A percentile compares a stretch with the other conserved stretches of the same genome.
phyloP scores from a whole-genome alignment of 2,888 invertebrate species.

The Chironomus tentans region DNA sequence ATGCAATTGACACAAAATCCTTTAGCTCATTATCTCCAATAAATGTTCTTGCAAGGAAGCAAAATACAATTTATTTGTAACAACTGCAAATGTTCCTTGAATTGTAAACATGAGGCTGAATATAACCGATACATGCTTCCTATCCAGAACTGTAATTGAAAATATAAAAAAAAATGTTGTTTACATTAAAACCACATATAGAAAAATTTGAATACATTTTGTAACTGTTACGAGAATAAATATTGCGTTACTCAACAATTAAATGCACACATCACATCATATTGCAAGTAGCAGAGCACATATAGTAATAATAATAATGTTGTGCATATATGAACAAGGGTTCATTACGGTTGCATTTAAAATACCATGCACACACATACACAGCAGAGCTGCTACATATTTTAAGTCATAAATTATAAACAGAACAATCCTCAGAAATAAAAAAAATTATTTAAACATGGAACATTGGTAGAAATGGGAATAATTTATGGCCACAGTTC shows the following conservation, averaged over 20 bases:
- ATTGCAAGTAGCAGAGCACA: too few species aligned
- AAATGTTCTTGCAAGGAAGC: neutral
- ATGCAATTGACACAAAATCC: neutral
- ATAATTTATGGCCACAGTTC: slow-evolving; percentile 10
- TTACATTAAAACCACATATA: neutral
- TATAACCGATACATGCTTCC: too few species aligned
- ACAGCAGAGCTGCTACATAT: neutral
- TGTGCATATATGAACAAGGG: neutral
- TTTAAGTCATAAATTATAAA: slow-evolving; percentile 13
- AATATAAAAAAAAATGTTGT: neutral
- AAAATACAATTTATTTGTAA: neutral
- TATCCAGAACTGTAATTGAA: neutral
- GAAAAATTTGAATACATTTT: neutral
- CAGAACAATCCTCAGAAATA: slow-evolving; percentile 8
- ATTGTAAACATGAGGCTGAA: too few species aligned
- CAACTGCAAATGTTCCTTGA: neutral
- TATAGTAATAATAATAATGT: too few species aligned
- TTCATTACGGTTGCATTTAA: slow-evolving; percentile 15
- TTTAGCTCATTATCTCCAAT: neutral
- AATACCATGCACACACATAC: neutral
- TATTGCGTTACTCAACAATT: neutral
- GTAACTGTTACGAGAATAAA: neutral
- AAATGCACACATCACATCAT: neutral
- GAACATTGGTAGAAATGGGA: neutral
- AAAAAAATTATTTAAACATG: neutral